Evolutionary conservation across 37 sponge, comb jelly and placozoan genomes (phyloP), one percentile per base, ranked within the genome.

Genomic region (Aplysina aerophoba): DNA sequence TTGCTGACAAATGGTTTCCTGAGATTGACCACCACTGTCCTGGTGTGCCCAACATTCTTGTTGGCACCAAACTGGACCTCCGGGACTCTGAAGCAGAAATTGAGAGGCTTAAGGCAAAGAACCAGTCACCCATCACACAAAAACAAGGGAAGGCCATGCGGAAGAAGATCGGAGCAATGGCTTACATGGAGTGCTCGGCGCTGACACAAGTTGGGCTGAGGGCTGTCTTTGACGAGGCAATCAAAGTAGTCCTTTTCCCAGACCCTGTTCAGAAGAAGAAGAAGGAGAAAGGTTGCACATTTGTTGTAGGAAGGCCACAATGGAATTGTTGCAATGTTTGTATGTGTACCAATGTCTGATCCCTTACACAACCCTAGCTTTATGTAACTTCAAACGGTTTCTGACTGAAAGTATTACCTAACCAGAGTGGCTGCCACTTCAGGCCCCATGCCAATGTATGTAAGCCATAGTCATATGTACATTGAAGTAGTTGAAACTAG

Each of bases 141-240:
- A 61, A 71, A 59, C 93, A 96, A 55, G 96, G 94, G 22, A 89
- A 91, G 22, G 79, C 87, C 17, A 93, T 96, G 94, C 73, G 73
- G 44, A 90, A 93, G 69, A 93, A 88, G 83, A 86, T 96, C 17
- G 85, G 85, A 12, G 94, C 96, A 14, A 85, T 89, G 6, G 60
- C 63, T 21, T 96, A 93, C 65, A 87, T 86, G 75, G 96, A 96
- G 67, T 96, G 96, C 59, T 96, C 96, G 0, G 96, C 96, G 1
- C 79, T 96, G 50, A 96, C 96, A 38, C 93, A 92, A 77, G 85
- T 66, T 62, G 96, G 96, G 67, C 94, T 96, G 19, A 96, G 93
- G 81, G 91, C 86, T 60, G 90, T 96, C 36, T 96, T 96, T 72
- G 96, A 96, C 63, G 96, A 96, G 69, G 96, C 96, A 5, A 93